phyloP scores from a whole-genome alignment of 1,140 invertebrate species.

The Drosophila nasuta region DNA sequence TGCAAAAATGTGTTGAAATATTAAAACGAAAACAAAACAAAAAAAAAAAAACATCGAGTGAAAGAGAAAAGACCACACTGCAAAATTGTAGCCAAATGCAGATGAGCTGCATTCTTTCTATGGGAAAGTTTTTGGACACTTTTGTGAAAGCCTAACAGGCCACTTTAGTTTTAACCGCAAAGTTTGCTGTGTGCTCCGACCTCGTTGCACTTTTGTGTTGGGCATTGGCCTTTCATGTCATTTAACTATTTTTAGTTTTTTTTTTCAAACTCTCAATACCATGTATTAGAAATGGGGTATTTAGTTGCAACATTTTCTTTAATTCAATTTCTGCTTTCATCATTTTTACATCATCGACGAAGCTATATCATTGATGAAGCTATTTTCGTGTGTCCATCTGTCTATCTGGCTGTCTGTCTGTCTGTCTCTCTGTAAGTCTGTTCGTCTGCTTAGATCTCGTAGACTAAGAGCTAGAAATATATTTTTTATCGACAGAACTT shows the following conservation, averaged over 20 bases:
- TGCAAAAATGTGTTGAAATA: slow-evolving; percentile 79
- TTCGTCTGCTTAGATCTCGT: no score
- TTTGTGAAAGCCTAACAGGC: slow-evolving; percentile 75
- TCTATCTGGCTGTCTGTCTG: no score
- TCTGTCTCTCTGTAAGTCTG: no score
- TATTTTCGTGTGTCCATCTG: no score
- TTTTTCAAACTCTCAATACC: neutral
- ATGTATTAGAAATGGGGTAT: neutral
- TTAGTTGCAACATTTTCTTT: neutral
- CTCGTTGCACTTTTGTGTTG: slow-evolving; percentile 75
- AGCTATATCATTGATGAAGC: no score
- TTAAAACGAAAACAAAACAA: slow-evolving; percentile 59
- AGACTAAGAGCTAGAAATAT: no score
- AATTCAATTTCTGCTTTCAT: neutral
- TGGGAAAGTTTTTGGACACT: slow-evolving; percentile 71
- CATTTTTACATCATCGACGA: no score
- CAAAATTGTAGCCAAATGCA: slow-evolving; percentile 75
- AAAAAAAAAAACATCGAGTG: neutral
- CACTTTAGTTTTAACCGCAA: slow-evolving; percentile 81
- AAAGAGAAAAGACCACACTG: slow-evolving; percentile 32
- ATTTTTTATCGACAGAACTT: no score
- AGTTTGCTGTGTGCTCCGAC: slow-evolving; percentile 66
- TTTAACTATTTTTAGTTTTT: slow-evolving; percentile 67
- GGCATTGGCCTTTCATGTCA: slow-evolving; percentile 75
- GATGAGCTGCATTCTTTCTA: slow-evolving; percentile 76